phyloP scores from a whole-genome alignment of 2,797 vertebrate species.

The Cynopterus sphinx region DNA sequence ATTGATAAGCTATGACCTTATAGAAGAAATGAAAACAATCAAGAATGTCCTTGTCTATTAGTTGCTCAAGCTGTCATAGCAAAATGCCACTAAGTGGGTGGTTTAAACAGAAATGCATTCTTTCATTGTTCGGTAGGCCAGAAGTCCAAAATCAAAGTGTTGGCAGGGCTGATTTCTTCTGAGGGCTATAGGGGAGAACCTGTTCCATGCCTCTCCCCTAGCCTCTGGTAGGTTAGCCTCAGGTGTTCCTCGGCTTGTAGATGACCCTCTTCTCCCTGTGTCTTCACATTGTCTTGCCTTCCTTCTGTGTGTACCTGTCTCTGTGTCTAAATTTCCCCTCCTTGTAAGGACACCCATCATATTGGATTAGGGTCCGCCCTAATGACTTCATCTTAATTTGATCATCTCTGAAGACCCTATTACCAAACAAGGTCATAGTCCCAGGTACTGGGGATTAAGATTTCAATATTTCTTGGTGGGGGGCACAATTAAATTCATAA shows the following conservation, averaged over 20 bases:
- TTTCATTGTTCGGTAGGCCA: background rate
- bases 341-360: background rate
- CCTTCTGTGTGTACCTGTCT: background rate
- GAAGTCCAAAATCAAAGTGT: background rate
- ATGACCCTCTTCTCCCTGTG: background rate
- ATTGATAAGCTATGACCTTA: background rate
- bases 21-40: background rate
- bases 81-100: background rate
- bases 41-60: background rate
- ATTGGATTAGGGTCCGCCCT: background rate
- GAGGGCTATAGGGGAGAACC: background rate
- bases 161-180: background rate
- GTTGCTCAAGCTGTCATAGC: background rate
- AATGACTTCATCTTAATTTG: background rate
- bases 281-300: background rate
- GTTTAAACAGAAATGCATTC: background rate
- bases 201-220: background rate
- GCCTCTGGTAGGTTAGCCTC: background rate
- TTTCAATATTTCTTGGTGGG: background rate
- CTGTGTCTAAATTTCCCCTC: background rate
- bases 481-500: background rate
- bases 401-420: background rate
- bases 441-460: background rate
- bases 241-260: background rate
- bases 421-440: background rate